A percentile compares a stretch with the other conserved stretches of the same genome.
Conservation (phyloP, 2,888 invertebrate genomes). For the Halocaridina rubra region DNA sequence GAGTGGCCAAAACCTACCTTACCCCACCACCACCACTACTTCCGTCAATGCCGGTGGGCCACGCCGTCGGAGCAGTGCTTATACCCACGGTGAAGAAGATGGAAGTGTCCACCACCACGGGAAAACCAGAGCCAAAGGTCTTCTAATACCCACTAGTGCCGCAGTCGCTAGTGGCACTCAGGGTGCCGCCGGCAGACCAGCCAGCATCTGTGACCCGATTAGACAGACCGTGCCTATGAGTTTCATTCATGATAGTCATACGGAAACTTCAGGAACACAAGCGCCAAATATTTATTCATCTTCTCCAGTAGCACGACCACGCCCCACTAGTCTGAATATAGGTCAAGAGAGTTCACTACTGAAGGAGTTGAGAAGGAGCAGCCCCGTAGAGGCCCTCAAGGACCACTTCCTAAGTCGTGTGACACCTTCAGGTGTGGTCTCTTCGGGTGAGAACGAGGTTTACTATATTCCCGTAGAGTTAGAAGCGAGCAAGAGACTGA, state of each 20-base stretch:
- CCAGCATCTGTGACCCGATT: background rate
- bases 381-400: conserved; percentile 54
- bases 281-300: background rate
- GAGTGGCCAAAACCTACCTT: background rate
- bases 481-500: conserved; percentile 22
- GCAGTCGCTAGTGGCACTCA: too few relatives aligned
- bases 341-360: conserved; percentile 5
- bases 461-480: conserved; percentile 36
- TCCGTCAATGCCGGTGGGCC: background rate
- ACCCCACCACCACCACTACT: too few relatives aligned
- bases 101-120: background rate
- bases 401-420: conserved; percentile 33
- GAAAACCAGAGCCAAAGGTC: background rate
- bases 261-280: background rate
- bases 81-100: background rate
- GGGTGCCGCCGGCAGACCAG: background rate
- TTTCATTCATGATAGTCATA: background rate
- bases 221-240: background rate
- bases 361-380: conserved; percentile 38
- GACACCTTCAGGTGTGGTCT: background rate
- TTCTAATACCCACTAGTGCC: background rate
- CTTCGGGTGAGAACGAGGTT: background rate
- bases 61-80: background rate
- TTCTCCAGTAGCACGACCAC: background rate
- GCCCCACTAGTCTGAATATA: conserved; percentile 16